Evolutionary conservation across 2,113 vertebrate species (phyloP).

Genomic region (Pygoscelis antarcticus): DNA sequence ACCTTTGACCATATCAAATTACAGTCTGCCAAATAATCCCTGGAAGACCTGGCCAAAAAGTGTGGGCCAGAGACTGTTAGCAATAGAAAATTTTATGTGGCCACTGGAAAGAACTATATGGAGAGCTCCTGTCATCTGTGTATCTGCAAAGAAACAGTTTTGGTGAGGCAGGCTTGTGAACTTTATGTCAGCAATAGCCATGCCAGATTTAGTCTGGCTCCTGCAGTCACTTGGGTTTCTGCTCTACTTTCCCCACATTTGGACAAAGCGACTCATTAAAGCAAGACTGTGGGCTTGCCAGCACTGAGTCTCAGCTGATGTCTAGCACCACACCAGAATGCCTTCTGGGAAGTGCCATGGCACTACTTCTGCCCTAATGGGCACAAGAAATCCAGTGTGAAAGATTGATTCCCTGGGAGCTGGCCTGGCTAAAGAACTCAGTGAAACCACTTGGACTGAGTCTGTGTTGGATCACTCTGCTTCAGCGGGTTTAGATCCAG

Average conservation of each 20-base stretch:
- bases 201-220: background rate
- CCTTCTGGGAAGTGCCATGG: background rate
- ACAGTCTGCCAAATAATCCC: background rate
- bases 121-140: background rate
- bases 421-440: background rate
- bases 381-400: background rate
- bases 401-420: background rate
- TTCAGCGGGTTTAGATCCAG: background rate
- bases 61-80: background rate
- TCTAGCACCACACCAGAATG: background rate
- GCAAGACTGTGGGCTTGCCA: background rate
- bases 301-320: background rate
- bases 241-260: background rate
- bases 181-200: background rate
- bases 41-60: background rate
- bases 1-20: background rate
- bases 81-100: background rate
- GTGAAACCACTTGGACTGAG: background rate
- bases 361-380: background rate
- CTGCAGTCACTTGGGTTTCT: background rate
- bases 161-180: background rate
- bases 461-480: background rate
- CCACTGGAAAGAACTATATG: background rate
- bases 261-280: background rate
- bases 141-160: background rate